These are phyloP conservation scores for Pocillopora verrucosa DNA, from an alignment of 64 coral and sea anemone species.

Conservation along the genomic window DNA sequence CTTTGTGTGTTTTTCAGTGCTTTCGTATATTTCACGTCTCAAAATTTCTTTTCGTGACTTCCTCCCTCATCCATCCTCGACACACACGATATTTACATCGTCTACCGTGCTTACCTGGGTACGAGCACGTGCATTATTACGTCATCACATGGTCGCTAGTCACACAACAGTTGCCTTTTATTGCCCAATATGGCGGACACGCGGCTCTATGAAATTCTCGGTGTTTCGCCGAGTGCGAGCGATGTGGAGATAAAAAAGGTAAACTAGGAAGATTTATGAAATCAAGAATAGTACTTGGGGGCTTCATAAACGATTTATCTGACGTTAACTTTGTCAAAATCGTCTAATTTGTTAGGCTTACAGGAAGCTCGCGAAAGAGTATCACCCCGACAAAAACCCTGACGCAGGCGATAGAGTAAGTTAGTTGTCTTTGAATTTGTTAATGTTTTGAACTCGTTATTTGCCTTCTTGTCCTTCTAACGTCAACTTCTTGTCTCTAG, in stretches of 20 bases:
- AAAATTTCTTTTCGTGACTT: constrained; percentile 29
- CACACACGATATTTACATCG: constrained; percentile 12
- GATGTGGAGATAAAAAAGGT: constrained; percentile 99
- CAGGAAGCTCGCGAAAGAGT: constrained; percentile 98
- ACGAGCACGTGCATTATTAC: constrained; percentile 68
- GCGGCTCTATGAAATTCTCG: constrained; percentile 95
- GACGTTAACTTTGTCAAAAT: not conserved
- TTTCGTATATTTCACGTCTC: not conserved
- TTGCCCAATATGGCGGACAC: constrained; percentile 98
- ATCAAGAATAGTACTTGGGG: not conserved
- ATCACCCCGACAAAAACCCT: constrained; percentile 96
- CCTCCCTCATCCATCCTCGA: not conserved
- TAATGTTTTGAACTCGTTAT: not conserved
- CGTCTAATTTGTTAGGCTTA: constrained; percentile 65
- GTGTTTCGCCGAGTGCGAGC: constrained; percentile 74
- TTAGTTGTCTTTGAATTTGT: constrained; percentile 14
- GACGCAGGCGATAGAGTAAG: constrained; percentile 92
- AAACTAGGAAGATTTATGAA: not conserved
- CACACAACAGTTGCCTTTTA: constrained; percentile 72
- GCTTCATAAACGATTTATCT: not conserved
- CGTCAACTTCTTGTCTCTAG: constrained; percentile 29
- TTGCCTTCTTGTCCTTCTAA: not conserved
- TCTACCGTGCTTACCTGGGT: constrained; percentile 24
- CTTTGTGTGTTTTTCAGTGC: not conserved
- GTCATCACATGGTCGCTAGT: constrained; percentile 71